A percentile compares a stretch with the other conserved stretches of the same genome.
Evolutionary conservation across 2,113 vertebrate species (phyloP).

Genomic region (Megalops atlanticus): DNA sequence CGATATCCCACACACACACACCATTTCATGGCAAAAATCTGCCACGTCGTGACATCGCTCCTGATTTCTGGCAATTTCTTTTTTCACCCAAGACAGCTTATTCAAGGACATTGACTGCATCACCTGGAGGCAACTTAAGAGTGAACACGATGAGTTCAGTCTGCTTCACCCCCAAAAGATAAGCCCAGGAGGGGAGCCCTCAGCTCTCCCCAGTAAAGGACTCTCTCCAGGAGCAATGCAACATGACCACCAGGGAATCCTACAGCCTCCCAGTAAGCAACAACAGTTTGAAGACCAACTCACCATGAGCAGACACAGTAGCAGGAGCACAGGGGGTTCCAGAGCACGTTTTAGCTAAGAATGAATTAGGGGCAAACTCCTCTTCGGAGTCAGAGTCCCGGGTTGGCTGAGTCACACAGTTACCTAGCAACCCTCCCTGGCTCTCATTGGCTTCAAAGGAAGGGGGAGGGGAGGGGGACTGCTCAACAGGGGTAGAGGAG

Average conservation of each 20-base stretch:
- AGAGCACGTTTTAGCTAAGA: slow-evolving; percentile 97
- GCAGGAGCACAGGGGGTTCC: slow-evolving; percentile 84
- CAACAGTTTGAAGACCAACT: slow-evolving; percentile 78
- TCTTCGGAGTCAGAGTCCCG: slow-evolving; percentile 95
- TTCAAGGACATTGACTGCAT: background rate
- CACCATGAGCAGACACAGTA: slow-evolving; percentile 78
- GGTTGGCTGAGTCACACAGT: slow-evolving; percentile 88
- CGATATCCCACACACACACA: background rate
- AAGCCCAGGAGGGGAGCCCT: slow-evolving; percentile 38
- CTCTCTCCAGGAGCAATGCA: slow-evolving; percentile 54
- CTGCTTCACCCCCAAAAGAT: slow-evolving; percentile 28
- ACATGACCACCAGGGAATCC: slow-evolving; percentile 5
- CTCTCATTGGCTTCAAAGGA: slow-evolving; percentile 87
- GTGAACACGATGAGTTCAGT: background rate
- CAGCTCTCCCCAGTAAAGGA: too few species aligned
- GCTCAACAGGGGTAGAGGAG: slow-evolving; percentile 90
- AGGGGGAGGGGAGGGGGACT: slow-evolving; percentile 87
- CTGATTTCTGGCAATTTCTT: too few species aligned
- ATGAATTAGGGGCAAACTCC: slow-evolving; percentile 94
- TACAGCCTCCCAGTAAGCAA: slow-evolving; percentile 58
- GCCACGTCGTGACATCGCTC: too few species aligned
- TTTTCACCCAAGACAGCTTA: background rate
- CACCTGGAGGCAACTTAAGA: background rate
- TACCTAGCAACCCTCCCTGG: slow-evolving; percentile 95
- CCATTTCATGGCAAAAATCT: background rate